Percentiles rank a stretch among this genome's conserved stretches.
phyloP scores from a whole-genome alignment of 2,797 vertebrate genomes.

The Acanthornis magna region DNA sequence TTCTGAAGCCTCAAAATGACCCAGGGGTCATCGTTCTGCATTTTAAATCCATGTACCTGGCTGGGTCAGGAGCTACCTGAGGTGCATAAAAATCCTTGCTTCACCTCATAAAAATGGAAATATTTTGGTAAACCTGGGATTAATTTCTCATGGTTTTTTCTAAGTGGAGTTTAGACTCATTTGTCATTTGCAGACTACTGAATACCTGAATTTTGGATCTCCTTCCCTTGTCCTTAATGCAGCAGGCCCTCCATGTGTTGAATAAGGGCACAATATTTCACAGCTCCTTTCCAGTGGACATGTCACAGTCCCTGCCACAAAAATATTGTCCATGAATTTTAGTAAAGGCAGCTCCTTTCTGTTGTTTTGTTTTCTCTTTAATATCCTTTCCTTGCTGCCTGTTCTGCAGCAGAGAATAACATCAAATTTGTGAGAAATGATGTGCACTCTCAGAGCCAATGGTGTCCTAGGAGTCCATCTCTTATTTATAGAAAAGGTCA shows the following conservation, averaged over 20 bases:
- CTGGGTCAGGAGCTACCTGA: background rate
- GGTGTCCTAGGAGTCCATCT: constrained; percentile 31
- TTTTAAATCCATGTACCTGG: background rate
- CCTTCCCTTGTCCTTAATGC: background rate
- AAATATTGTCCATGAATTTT: background rate
- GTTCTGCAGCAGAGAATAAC: constrained; percentile 29
- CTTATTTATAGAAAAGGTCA: constrained; percentile 51
- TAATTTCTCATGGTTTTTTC: background rate
- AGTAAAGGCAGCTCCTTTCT: background rate
- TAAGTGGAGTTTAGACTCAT: background rate
- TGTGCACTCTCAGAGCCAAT: constrained; percentile 31
- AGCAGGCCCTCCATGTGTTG: background rate
- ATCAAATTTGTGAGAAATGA: constrained; percentile 51
- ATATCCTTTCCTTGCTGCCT: constrained; percentile 13
- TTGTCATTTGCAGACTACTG: background rate
- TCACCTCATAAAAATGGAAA: background rate
- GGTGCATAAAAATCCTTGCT: background rate
- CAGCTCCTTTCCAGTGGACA: background rate
- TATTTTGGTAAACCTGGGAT: background rate
- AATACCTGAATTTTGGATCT: background rate
- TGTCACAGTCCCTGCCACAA: background rate
- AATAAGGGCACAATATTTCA: background rate
- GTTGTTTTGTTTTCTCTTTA: constrained; percentile 39
- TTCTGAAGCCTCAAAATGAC: background rate
- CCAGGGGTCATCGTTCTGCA: background rate